A percentile compares a stretch with the other conserved stretches of the same genome.
These are phyloP conservation scores for Cherax destructor DNA, from an alignment of 1,140 invertebrate genomes.

Conservation along the genomic window DNA sequence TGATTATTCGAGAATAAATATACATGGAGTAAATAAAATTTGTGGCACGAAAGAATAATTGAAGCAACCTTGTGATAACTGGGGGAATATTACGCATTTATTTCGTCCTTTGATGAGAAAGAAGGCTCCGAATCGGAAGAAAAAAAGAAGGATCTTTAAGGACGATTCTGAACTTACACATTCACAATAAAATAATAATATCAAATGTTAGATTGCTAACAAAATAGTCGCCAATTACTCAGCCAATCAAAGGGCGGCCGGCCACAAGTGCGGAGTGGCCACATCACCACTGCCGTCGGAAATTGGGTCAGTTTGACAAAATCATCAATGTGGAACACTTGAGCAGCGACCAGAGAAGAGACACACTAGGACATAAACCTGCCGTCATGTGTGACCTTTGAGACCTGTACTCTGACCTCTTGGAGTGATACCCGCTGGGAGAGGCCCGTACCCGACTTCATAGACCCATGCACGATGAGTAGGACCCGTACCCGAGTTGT, in stretches of 20 bases:
- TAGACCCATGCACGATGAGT: too few relatives aligned
- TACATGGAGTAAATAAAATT: background rate
- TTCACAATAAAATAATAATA: background rate
- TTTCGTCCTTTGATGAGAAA: background rate
- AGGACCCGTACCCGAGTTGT: too few relatives aligned
- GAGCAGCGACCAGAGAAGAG: background rate
- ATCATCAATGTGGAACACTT: slow-evolving; percentile 6
- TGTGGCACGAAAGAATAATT: background rate
- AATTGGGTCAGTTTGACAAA: slow-evolving; percentile 10
- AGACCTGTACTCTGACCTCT: too few relatives aligned
- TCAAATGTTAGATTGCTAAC: background rate
- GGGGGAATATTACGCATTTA: background rate
- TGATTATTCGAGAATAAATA: slow-evolving; percentile 58
- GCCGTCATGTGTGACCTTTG: too few relatives aligned
- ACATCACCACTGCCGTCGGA: background rate
- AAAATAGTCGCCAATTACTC: background rate
- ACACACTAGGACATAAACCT: background rate
- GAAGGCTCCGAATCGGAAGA: background rate
- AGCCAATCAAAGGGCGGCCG: background rate
- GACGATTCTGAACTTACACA: background rate
- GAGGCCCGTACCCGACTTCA: too few relatives aligned
- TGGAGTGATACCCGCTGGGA: too few relatives aligned
- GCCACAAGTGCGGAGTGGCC: background rate
- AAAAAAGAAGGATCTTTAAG: background rate
- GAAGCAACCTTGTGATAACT: background rate